These are phyloP conservation scores for Corythornis madagascariensis DNA, from an alignment of 2,113 vertebrate genomes.

Conservation along the genomic window DNA sequence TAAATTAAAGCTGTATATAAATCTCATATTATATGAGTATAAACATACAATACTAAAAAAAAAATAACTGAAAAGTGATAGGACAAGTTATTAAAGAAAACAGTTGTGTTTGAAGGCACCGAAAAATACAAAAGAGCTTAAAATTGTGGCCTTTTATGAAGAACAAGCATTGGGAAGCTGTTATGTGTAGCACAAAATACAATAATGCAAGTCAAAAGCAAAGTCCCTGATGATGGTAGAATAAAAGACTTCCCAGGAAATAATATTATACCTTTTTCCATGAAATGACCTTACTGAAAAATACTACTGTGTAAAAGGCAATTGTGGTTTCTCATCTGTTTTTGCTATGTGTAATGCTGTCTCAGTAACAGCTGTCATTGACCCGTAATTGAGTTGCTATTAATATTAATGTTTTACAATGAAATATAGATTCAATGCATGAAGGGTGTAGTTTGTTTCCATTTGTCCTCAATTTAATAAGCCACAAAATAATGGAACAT, in stretches of 20 bases:
- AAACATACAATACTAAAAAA: background rate
- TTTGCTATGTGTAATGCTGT: background rate
- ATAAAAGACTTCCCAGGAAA: background rate
- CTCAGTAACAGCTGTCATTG: background rate
- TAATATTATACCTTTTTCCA: background rate
- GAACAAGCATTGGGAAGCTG: background rate
- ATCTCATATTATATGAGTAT: background rate
- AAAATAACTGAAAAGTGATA: background rate
- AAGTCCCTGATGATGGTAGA: background rate
- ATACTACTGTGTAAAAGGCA: fast-evolving
- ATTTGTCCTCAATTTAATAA: background rate
- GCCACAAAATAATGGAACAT: background rate
- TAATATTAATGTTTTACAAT: background rate
- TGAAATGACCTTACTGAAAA: background rate
- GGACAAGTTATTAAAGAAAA: background rate
- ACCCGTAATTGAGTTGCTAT: background rate
- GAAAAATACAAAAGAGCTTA: background rate
- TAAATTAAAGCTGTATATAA: background rate
- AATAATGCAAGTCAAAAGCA: background rate
- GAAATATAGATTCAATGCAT: background rate
- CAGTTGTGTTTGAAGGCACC: background rate
- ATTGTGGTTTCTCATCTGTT: background rate
- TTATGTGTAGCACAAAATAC: background rate
- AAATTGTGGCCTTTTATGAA: background rate
- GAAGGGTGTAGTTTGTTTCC: background rate